Evolutionary conservation across 2,113 vertebrate species (phyloP), one percentile per base, ranked within the genome.

Genomic region (Stigmatopora argus): DNA sequence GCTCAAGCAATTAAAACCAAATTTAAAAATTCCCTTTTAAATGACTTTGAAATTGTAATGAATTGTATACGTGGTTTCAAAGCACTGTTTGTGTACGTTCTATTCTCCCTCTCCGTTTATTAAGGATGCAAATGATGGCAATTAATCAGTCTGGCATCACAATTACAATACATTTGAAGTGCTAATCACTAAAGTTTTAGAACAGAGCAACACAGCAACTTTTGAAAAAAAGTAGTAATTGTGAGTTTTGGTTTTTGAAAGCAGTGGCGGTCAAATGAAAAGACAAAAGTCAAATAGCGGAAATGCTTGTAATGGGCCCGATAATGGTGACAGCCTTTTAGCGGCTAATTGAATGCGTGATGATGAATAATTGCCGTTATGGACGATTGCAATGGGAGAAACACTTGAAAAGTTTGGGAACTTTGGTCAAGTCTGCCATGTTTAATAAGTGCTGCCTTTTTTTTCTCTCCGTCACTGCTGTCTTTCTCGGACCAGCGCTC

Each of bases 361-460:
- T 87, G 87, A 87, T 87, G 87, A 87, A 86, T 86, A 88, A 82
- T 83, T 56, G 62, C 68, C 69, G 81, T 83, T 85, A 85, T 59
- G 56, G 59, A 48, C 70, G 83, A 80, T 85, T 81, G 48, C 69
- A 75, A 75, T 65, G 70, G 61, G 7, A 60, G 35, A 60, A 41
- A 60, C 51, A 12, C 51, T 53, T 13, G 10, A 1, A 53, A 21
- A 23, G n/a, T 38, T 60, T 60, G 10, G 7, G 8, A 18, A n/a
- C 18, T 60, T 41, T 60, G 35, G 18, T 41, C 19, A 53, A 52
- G n/a, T 53, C 51, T 53, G 4, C 11, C 19, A 41, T 41, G 51
- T 53, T 53, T 53, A 53, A 53, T 23, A 10, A 53, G 51, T 4
- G 26, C 19, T 19, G 21, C 12, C 51, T 53, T 53, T 23, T 53